Percentiles rank a stretch among this genome's conserved stretches.
These are phyloP conservation scores for Hyperopisus bebe DNA, from an alignment of 2,113 vertebrate species.

Conservation along the genomic window DNA sequence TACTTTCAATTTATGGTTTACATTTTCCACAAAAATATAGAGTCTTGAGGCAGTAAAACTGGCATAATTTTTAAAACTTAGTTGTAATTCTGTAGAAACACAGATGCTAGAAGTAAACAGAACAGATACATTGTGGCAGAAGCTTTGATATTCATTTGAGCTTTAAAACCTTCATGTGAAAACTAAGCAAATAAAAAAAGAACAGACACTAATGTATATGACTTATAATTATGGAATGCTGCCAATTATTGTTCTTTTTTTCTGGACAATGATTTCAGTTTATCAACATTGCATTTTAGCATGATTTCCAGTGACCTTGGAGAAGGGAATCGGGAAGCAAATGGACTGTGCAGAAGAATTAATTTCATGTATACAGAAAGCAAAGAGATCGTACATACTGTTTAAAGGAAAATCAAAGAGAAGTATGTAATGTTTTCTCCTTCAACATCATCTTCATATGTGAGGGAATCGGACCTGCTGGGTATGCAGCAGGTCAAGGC, in stretches of 20 bases:
- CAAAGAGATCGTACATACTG: constrained; percentile 32
- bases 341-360: constrained; percentile 27
- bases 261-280: not conserved
- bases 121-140: not conserved
- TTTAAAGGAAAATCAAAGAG: constrained; percentile 41
- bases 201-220: not conserved
- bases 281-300: not conserved
- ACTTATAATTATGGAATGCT: not conserved
- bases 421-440: constrained; percentile 45
- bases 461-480: constrained; percentile 44
- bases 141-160: not conserved
- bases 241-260: not conserved
- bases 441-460: constrained; percentile 58
- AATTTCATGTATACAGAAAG: constrained; percentile 18
- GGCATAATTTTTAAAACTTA: not conserved
- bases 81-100: not conserved
- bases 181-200: not conserved
- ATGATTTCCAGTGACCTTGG: not conserved
- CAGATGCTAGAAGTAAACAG: not conserved
- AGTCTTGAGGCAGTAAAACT: constrained; percentile 41
- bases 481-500: constrained; percentile 54
- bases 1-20: constrained; percentile 43
- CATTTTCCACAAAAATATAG: constrained; percentile 37
- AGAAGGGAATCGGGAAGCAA: constrained; percentile 34
- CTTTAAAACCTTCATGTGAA: not conserved